Percentiles rank a stretch among this genome's conserved stretches.
These are phyloP conservation scores for Hemicrepidius hirtus DNA, from an alignment of 2,888 invertebrate species.

Conservation along the genomic window DNA sequence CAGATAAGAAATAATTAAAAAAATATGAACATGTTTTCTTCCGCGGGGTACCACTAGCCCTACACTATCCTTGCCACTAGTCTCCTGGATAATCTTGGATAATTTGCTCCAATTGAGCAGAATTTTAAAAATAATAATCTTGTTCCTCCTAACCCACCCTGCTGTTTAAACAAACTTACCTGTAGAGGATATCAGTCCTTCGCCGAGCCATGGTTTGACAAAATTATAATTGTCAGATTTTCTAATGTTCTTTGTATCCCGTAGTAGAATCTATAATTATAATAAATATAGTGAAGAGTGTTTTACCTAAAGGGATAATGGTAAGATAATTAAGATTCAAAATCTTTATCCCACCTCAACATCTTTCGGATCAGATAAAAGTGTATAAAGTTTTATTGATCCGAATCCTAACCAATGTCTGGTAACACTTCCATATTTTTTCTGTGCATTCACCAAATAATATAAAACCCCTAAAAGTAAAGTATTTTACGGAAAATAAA, in stretches of 20 bases:
- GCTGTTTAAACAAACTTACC: too few species aligned
- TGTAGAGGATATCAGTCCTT: constrained; percentile 8
- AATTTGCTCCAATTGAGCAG: too few species aligned
- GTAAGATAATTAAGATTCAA: background rate
- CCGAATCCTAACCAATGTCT: constrained; percentile 7
- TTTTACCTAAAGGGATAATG: background rate
- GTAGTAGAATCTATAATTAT: background rate
- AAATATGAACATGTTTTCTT: too few species aligned
- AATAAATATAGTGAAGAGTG: background rate
- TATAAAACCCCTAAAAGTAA: background rate
- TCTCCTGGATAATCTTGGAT: too few species aligned
- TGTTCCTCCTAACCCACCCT: too few species aligned
- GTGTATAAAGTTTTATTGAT: background rate
- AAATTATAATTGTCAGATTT: constrained; percentile 7
- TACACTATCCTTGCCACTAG: too few species aligned
- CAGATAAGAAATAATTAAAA: too few species aligned
- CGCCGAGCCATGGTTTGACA: constrained; percentile 1
- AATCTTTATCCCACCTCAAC: constrained; percentile 11
- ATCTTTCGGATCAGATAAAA: background rate
- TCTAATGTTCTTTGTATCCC: constrained; percentile 1
- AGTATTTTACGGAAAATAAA: background rate
- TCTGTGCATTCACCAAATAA: background rate
- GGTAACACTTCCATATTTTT: background rate
- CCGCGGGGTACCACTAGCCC: too few species aligned
- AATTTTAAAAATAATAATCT: too few species aligned